Conservation (phyloP, 2,888 invertebrate species). For the Leucania comma region DNA sequence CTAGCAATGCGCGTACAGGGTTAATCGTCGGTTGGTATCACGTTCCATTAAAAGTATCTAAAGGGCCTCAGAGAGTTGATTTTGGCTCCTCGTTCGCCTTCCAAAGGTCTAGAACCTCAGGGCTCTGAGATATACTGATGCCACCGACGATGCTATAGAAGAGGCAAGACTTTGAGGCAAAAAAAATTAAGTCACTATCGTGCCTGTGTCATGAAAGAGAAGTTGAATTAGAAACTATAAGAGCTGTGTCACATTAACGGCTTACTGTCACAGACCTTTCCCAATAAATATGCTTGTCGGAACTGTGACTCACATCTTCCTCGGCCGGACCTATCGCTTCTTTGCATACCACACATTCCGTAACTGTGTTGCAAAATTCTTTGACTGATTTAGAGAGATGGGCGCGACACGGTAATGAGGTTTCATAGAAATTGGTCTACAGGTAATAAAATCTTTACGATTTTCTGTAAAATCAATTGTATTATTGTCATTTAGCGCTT, state of each 20-base stretch:
- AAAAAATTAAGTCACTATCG: too few relatives aligned
- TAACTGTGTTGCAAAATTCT: constrained; percentile 10
- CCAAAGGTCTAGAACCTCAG: too few relatives aligned
- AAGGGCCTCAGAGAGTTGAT: too few relatives aligned
- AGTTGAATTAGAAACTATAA: constrained; percentile 36
- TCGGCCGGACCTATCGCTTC: constrained; percentile 13
- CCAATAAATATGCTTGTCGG: constrained; percentile 6
- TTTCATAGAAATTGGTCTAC: too few relatives aligned
- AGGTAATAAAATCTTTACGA: neutral
- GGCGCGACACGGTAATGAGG: neutral
- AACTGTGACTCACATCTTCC: constrained; percentile 35
- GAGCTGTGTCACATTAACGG: constrained; percentile 15
- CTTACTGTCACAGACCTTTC: constrained; percentile 19
- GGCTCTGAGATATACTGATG: too few relatives aligned
- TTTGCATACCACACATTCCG: constrained; percentile 29
- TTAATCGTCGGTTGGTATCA: too few relatives aligned
- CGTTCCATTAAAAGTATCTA: too few relatives aligned
- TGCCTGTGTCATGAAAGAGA: neutral
- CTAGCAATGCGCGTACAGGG: too few relatives aligned
- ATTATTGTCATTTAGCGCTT: neutral
- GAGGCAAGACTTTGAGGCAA: too few relatives aligned
- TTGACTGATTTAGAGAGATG: neutral
- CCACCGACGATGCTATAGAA: too few relatives aligned
- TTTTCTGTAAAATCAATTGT: neutral
- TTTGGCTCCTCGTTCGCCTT: too few relatives aligned